phyloP scores from a whole-genome alignment of 1,140 invertebrate genomes.

The Drosophila lowei region DNA sequence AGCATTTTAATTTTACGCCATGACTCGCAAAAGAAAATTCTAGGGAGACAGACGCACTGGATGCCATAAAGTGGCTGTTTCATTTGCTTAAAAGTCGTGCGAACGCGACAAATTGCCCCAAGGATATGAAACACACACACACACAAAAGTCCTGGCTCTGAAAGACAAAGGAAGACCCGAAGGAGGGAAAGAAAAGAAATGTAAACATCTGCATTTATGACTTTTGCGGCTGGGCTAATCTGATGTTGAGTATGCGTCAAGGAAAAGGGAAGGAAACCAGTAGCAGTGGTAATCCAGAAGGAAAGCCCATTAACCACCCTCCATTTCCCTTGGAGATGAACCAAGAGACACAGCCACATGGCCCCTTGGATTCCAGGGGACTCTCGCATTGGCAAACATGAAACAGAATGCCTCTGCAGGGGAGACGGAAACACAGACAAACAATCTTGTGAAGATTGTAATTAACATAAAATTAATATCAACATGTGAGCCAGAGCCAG shows the following conservation, averaged over 20 bases:
- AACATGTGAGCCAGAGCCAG: constrained; percentile 35
- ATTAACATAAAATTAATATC: constrained; percentile 80
- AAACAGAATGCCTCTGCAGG: constrained; percentile 24
- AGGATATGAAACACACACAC: constrained; percentile 15
- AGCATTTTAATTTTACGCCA: constrained; percentile 67
- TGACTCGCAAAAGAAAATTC: constrained; percentile 49
- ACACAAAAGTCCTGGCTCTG: not conserved
- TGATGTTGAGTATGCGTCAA: constrained; percentile 69
- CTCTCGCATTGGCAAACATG: constrained; percentile 16
- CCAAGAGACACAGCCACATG: constrained; percentile 17
- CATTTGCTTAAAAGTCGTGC: constrained; percentile 74
- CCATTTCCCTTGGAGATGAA: not conserved
- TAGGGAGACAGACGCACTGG: not conserved
- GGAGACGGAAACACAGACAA: constrained; percentile 24
- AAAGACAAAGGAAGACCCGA: constrained; percentile 69
- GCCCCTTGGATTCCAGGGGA: constrained; percentile 4
- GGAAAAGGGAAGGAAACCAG: constrained; percentile 30
- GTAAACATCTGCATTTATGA: constrained; percentile 81
- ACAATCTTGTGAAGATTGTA: constrained; percentile 69
- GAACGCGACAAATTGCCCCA: constrained; percentile 76
- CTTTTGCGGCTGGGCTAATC: constrained; percentile 77
- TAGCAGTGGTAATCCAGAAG: constrained; percentile 5
- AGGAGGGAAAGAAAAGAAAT: constrained; percentile 62
- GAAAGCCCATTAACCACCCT: constrained; percentile 33
- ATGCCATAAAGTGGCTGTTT: constrained; percentile 71